These are phyloP conservation scores for Halictus ligatus DNA, from an alignment of 2,888 invertebrate species.

Conservation along the genomic window DNA sequence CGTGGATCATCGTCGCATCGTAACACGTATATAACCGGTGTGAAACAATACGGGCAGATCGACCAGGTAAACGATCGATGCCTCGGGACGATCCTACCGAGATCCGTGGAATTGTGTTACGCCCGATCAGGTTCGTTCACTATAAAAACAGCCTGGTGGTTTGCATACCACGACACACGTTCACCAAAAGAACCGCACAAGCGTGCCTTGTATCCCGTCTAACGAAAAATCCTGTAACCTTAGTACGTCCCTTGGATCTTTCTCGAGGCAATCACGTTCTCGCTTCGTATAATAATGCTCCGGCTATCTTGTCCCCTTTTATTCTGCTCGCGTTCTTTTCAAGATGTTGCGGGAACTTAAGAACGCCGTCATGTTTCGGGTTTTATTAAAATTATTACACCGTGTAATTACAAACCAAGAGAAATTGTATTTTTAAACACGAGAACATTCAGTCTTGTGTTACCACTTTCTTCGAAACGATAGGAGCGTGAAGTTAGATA, in stretches of 20 bases:
- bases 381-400: neutral
- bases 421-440: too few relatives aligned
- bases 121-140: slow-evolving; percentile 54
- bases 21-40: slow-evolving; percentile 4
- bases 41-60: slow-evolving; percentile 47
- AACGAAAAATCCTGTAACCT: neutral
- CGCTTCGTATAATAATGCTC: neutral
- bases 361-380: neutral
- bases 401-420: too few relatives aligned
- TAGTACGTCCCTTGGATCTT: neutral
- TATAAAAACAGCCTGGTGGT: slow-evolving; percentile 51
- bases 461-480: too few relatives aligned
- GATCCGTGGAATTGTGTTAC: slow-evolving; percentile 61
- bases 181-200: slow-evolving; percentile 13
- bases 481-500: too few relatives aligned
- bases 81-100: slow-evolving; percentile 34
- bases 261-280: neutral
- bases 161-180: slow-evolving; percentile 29
- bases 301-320: neutral
- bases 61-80: slow-evolving; percentile 51
- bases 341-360: too few relatives aligned
- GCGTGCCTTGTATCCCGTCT: neutral
- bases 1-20: neutral
- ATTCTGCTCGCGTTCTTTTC: neutral
- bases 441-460: too few relatives aligned